Base-by-base conservation (phyloP, 2,888 invertebrate species). In the Ormyrus nitidulus region DNA sequence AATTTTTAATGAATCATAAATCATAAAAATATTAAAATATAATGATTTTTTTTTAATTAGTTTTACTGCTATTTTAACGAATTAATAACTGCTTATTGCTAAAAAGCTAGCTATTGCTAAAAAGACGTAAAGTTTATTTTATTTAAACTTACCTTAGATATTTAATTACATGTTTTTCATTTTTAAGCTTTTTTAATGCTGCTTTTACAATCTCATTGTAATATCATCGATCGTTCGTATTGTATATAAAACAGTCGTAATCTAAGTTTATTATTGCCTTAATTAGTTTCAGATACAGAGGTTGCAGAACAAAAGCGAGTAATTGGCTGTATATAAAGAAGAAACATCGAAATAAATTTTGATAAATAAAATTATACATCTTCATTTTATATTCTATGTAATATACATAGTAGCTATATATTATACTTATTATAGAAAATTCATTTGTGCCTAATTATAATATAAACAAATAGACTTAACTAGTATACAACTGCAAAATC, bases 261-360 rank as follows among this genome's bases (percentile, higher is more conserved):
- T 19, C 19, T 19, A 19, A 66, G 34, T 19, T 53, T 44, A 69
- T 62, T 19, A 56, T 51, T 53, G 5, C 9, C 34, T 65, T 80
- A 79, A 82, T 83, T 72, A 82, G 81, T 84, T 89, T 84, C 87
- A 90, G 89, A 89, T 84, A 71, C 84, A 77, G 87, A 87, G 74
- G 85, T 85, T 64, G 86, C 80, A 74, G 87, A 86, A 76, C 87
- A 89, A 77, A 88, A 84, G 70, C 87, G 84, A 84, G 77, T 88
- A 65, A 89, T 89, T 81, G 88, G 89, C 83, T 89, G 89, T 85
- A 88, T 89, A 85, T 89, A 82, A 87, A 81, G 68, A 81, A 61
- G n/a, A 65, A 48, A 9, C 54, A 73, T 69, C 46, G 11, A 49
- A 71, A 49, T 48, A 13, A 62, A 54, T 61, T 51, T 61, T 64